Conservation (phyloP, 2,888 invertebrate species). For the Malachius bipustulatus region DNA sequence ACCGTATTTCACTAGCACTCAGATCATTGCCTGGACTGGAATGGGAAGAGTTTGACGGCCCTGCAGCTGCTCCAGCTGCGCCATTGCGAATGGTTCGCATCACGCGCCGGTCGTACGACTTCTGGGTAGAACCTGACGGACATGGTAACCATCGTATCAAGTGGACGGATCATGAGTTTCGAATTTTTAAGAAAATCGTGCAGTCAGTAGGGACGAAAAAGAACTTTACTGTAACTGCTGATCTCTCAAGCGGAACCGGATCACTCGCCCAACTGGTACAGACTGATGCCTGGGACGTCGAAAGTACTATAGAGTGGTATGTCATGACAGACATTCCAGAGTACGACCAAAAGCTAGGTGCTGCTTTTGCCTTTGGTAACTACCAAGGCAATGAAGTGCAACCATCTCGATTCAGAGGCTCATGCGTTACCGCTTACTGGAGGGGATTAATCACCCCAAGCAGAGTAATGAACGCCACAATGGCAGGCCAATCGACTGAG, state of each 20-base stretch:
- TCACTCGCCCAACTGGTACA: not conserved
- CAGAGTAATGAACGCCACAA: not conserved
- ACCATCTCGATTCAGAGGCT: not conserved
- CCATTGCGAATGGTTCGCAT: too few relatives aligned
- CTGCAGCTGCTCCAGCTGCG: not conserved
- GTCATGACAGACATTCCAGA: not conserved
- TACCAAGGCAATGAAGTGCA: not conserved
- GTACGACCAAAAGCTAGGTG: conserved; percentile 2
- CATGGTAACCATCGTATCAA: too few relatives aligned
- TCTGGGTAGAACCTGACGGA: too few relatives aligned
- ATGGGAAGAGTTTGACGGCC: conserved; percentile 2
- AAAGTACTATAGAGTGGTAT: not conserved
- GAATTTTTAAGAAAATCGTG: too few relatives aligned
- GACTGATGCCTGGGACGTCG: not conserved
- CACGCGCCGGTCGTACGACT: too few relatives aligned
- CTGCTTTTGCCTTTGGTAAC: not conserved
- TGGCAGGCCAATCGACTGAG: not conserved
- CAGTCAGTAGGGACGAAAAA: not conserved
- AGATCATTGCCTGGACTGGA: not conserved
- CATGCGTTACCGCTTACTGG: not conserved
- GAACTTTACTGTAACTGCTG: not conserved
- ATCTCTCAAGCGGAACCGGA: too few relatives aligned
- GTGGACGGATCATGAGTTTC: too few relatives aligned
- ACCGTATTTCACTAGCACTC: not conserved
- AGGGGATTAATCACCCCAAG: not conserved